Conservation (phyloP, 2,797 vertebrate species). For the Gallinago nigripennis region DNA sequence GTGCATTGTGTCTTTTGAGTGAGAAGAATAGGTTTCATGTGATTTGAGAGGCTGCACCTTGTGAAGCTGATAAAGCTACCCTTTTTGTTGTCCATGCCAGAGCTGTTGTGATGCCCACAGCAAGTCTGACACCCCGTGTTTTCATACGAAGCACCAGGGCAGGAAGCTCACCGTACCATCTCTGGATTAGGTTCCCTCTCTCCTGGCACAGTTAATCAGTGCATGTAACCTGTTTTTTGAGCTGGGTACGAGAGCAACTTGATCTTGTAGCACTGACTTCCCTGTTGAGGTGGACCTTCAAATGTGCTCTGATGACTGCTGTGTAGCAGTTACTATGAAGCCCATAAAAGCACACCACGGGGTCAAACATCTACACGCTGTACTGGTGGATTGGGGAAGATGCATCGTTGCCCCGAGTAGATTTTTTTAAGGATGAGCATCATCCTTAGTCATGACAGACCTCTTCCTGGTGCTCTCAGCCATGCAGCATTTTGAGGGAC, state of each 20-base stretch:
- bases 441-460: neutral
- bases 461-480: neutral
- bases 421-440: neutral
- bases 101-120: neutral
- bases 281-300: neutral
- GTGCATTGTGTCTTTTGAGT: neutral
- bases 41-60: neutral
- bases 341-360: rapidly evolving
- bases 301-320: neutral
- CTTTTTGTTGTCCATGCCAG: neutral
- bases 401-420: neutral
- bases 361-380: neutral
- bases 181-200: neutral
- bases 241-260: neutral
- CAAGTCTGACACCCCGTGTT: neutral
- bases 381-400: neutral
- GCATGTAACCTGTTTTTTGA: neutral
- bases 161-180: neutral
- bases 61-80: neutral
- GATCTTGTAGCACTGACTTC: neutral
- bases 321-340: rapidly evolving
- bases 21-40: neutral
- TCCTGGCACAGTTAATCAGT: neutral
- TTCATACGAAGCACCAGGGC: neutral
- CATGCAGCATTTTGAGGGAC: neutral